phyloP scores from a whole-genome alignment of 2,888 invertebrate genomes.

The Mantis religiosa region DNA sequence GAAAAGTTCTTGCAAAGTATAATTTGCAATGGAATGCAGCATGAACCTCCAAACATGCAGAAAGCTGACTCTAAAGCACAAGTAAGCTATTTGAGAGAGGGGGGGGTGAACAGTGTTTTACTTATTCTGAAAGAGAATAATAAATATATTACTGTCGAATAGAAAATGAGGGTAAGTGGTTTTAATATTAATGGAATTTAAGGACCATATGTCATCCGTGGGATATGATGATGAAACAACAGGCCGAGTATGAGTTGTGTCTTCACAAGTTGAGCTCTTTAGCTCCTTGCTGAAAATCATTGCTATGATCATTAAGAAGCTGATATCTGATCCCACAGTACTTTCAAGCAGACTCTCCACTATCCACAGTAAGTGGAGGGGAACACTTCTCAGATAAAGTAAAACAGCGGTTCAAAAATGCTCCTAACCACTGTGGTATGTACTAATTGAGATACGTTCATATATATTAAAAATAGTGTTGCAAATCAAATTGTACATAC shows the following conservation, averaged over 20 bases:
- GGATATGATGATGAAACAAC: slow-evolving; percentile 27
- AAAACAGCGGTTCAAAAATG: no score
- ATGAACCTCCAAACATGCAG: background rate
- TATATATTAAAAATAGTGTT: no score
- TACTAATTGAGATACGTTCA: no score
- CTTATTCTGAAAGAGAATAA: no score
- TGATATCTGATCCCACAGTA: slow-evolving; percentile 3
- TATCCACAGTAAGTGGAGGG: no score
- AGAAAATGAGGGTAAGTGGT: background rate
- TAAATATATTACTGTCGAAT: no score
- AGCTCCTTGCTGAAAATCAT: slow-evolving; percentile 4
- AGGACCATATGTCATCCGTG: background rate
- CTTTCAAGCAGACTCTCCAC: no score
- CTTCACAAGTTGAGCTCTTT: slow-evolving; percentile 18
- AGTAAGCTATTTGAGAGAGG: background rate
- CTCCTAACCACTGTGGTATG: no score
- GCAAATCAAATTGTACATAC: no score
- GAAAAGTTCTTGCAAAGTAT: background rate
- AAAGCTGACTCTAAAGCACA: background rate
- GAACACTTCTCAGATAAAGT: no score
- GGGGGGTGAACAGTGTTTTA: background rate
- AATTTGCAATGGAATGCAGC: background rate
- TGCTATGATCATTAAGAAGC: slow-evolving; percentile 10
- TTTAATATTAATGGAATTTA: background rate
- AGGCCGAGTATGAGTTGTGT: slow-evolving; percentile 27